A percentile compares a stretch with the other conserved stretches of the same genome.
phyloP scores from a whole-genome alignment of 2,888 invertebrate species.

The Biston betularia region DNA sequence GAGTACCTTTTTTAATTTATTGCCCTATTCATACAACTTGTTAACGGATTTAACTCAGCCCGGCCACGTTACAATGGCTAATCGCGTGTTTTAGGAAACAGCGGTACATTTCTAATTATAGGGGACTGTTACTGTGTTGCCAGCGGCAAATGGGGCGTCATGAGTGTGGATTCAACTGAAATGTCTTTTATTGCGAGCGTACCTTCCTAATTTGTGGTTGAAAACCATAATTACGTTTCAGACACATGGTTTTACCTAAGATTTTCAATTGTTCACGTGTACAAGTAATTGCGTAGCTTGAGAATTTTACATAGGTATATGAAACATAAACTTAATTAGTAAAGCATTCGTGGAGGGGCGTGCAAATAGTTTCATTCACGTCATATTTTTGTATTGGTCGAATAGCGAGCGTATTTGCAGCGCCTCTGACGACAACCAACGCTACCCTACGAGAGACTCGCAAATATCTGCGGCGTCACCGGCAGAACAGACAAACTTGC shows the following conservation, averaged over 20 bases:
- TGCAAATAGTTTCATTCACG: no score
- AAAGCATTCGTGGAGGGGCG: no score
- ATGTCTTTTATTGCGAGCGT: constrained; percentile 14
- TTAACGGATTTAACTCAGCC: constrained; percentile 18
- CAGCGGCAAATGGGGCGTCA: constrained; percentile 24
- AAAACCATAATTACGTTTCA: background rate
- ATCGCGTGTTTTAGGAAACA: constrained; percentile 33
- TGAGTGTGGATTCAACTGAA: constrained; percentile 19
- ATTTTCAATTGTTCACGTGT: background rate
- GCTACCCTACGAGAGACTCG: no score
- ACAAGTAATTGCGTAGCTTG: background rate
- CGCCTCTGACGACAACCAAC: no score
- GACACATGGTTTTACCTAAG: background rate
- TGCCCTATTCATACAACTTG: constrained; percentile 35
- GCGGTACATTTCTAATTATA: constrained; percentile 32
- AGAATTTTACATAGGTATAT: no score
- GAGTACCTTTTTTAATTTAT: constrained; percentile 48
- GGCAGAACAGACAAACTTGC: no score
- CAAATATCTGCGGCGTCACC: no score
- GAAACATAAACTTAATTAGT: no score
- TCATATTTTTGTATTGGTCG: no score
- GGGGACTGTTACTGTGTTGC: constrained; percentile 27
- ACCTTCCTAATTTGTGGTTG: constrained; percentile 4
- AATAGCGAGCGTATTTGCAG: no score
- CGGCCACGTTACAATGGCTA: constrained; percentile 19